Evolutionary conservation across 1,140 invertebrate species (phyloP).

Genomic region (Nixonia krombeini): DNA sequence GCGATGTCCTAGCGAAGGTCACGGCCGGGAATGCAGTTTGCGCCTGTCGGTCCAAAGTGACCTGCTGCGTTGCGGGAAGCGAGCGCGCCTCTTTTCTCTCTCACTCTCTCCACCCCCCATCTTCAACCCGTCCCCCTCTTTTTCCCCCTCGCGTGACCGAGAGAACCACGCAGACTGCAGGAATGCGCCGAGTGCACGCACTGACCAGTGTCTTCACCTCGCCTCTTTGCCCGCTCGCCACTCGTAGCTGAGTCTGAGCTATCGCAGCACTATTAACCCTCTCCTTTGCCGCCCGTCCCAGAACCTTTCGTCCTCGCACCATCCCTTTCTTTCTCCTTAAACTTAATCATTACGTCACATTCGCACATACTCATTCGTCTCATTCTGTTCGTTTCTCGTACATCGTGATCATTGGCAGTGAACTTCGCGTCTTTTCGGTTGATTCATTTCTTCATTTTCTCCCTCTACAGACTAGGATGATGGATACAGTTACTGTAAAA

Average conservation of each 20-base stretch:
- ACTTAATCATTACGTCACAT: too few species aligned
- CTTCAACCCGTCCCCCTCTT: conserved; percentile 12
- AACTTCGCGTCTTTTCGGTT: too few species aligned
- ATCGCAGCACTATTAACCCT: too few species aligned
- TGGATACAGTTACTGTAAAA: too few species aligned
- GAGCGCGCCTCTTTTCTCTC: conserved; percentile 19
- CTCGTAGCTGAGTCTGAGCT: conserved; percentile 24
- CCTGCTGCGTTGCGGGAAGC: conserved; percentile 49
- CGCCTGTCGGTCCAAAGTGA: conserved; percentile 52
- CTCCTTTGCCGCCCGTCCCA: too few species aligned
- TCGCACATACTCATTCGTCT: too few species aligned
- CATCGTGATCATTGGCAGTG: too few species aligned
- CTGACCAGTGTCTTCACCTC: conserved; percentile 51
- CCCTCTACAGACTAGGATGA: too few species aligned
- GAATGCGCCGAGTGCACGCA: conserved; percentile 66
- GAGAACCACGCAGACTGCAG: conserved; percentile 56
- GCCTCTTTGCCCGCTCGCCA: conserved; percentile 52
- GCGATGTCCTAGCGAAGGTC: conserved; percentile 73
- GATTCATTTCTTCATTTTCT: too few species aligned
- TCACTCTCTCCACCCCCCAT: conserved; percentile 9
- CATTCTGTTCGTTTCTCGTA: too few species aligned
- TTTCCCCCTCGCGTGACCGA: conserved; percentile 9
- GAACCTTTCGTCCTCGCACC: too few species aligned
- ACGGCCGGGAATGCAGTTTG: conserved; percentile 71
- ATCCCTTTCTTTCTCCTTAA: conserved; percentile 1